Base-by-base conservation (phyloP, 2,113 vertebrate genomes). In the Columba livia region DNA sequence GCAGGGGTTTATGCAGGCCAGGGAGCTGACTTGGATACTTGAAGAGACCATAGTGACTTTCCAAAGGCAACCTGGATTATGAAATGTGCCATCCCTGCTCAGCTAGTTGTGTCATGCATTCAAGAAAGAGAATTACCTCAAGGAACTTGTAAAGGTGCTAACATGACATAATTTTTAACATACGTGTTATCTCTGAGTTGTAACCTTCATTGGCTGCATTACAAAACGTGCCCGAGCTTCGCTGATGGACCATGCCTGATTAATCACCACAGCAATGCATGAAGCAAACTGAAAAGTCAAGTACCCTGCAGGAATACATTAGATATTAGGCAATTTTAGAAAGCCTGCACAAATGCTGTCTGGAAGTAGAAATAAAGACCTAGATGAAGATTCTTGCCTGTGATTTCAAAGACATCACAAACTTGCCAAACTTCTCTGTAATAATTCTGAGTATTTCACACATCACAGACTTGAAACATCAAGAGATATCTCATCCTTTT, bases 381-480 rank as follows among this genome's bases (percentile, higher is more conserved):
- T 60, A 71, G 14, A 29, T 32, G 38, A 74, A 62, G 24, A 53
- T 78, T 84, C 51, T 92, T 67, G 8, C 50, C 79, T 28, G 3
- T 25, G 10, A 81, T 80, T 85, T 78, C 70, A 92, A 95, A 92
- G 73, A 62, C 34, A 8, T 54, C 57, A 48, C 26, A 28, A 83
- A 77, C 54, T 75, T 77, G 20, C 19, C 60, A 75, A 69, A 64
- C 38, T 85, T 84, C 36, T 77, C 48, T 77, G 73, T 73, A 77
- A 77, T 73, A 88, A 88, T 72, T 84, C 54, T 47, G 48, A 67
- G 36, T 54, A 53, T 72, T 90, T 81, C 74, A 81, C 50, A 60
- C 69, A 56, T 60, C 74, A 72, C 38, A 79, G 86, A 54, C 65
- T 85, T 64, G 53, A 90, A 88, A 92, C 38, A 69, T 67, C 54